Base-by-base conservation (phyloP, 2,888 invertebrate species). In the Nomada goodeniana region DNA sequence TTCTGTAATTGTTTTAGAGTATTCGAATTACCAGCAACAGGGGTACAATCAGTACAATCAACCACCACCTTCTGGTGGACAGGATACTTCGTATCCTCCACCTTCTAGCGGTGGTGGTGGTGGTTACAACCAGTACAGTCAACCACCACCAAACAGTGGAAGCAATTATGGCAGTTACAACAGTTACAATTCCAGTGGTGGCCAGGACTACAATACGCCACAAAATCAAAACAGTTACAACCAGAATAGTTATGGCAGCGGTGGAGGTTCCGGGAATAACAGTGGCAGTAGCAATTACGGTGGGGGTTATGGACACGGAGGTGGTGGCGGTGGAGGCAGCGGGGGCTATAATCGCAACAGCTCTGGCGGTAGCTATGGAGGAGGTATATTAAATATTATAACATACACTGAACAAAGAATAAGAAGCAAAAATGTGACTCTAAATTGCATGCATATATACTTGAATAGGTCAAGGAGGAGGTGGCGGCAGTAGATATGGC, bases 381-480 rank as follows among this genome's bases (percentile, higher is more conserved):
- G 91, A 89, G 89, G 91, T 90, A 77, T 26, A 42, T 52, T 11
- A 11, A 15, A 44, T 29, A 67, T 13, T 29, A 20, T 65, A 2
- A 23, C 7, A 36, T 44, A 57, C 52, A 52, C 44, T 55, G 20
- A 15, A 57, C 20, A 26, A 44, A 36, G 9, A 20, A 1, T 71
- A 47, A 9, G 18, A 20, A 5, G 18, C 42, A 0, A 36, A n/a
- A 15, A 18, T 42, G 36, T 23, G 10, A 42, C 23, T 36, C 11
- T 36, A 57, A 57, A 20, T 57, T 13, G 13, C 23, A 70, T 3
- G 15, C 11, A 9, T n/a, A 20, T 57, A 26, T 67, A 55, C 72
- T n/a, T 59, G 26, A 18, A 2, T 61, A 91, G 95, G 95, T 94
- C 95, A 95, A 93, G 95, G 95, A 92, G 92, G 93, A 71, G 90